Percentiles rank a stretch among this genome's conserved stretches.
These are phyloP conservation scores for Mimumesa dahlbomi DNA, from an alignment of 2,888 invertebrate genomes.

Conservation along the genomic window DNA sequence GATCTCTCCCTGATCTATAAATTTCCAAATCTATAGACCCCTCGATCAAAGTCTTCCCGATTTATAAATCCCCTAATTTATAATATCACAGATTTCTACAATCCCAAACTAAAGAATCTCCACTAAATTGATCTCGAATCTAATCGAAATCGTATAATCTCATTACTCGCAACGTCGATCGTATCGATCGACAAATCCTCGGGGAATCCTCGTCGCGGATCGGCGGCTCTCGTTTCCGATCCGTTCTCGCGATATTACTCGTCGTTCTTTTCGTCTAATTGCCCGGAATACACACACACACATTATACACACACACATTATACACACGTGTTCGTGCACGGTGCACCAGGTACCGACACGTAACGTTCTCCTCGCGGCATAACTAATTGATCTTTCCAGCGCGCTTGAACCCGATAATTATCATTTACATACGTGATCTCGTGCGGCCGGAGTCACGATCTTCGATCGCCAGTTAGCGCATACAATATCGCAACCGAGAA, in stretches of 20 bases:
- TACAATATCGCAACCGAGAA: no score
- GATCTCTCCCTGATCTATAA: no score
- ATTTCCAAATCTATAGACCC: no score
- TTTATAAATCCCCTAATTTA: no score
- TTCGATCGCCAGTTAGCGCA: constrained; percentile 17
- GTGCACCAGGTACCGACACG: constrained; percentile 35
- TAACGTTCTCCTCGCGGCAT: constrained; percentile 66
- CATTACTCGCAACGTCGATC: no score
- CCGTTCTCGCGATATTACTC: constrained; percentile 8
- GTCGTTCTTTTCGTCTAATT: constrained; percentile 43
- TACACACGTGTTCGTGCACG: neutral
- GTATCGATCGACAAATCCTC: neutral
- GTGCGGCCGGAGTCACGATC: constrained; percentile 56
- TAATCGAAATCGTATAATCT: no score
- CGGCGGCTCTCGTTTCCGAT: neutral
- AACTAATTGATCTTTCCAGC: constrained; percentile 77
- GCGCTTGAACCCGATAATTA: constrained; percentile 77
- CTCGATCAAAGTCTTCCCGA: no score
- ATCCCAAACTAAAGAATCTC: no score
- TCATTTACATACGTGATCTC: constrained; percentile 74
- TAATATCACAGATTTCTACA: no score
- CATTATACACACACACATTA: neutral
- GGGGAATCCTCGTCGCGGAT: neutral
- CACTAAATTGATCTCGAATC: no score
- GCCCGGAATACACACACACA: constrained; percentile 16